These are phyloP conservation scores for Hephaestus fuliginosus DNA, from an alignment of 2,797 vertebrate species.

Conservation along the genomic window DNA sequence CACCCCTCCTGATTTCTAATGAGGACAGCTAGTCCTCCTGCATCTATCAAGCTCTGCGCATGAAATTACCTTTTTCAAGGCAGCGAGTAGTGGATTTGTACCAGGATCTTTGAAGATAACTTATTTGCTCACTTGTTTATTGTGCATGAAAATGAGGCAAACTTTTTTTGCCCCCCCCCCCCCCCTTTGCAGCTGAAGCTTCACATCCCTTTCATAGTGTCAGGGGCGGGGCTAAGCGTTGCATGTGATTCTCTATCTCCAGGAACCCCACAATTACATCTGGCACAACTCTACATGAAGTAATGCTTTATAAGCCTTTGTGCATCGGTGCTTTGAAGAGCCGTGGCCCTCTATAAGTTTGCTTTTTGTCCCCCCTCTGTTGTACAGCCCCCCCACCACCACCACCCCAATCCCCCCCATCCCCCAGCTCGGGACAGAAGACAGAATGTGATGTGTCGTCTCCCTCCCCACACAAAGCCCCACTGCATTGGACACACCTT, in stretches of 20 bases:
- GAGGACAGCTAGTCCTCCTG: slow-evolving; percentile 67
- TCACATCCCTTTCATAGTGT: slow-evolving; percentile 78
- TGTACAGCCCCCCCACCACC: slow-evolving; percentile 46
- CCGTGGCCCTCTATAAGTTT: slow-evolving; percentile 83
- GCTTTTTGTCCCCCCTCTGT: slow-evolving; percentile 81
- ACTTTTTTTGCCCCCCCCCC: slow-evolving; percentile 65
- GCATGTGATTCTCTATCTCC: slow-evolving; percentile 85
- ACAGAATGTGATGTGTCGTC: slow-evolving; percentile 88
- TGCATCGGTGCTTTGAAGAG: slow-evolving; percentile 85
- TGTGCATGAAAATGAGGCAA: slow-evolving; percentile 79
- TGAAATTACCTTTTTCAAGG: slow-evolving; percentile 71
- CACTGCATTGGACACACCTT: slow-evolving; percentile 90
- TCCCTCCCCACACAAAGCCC: slow-evolving; percentile 83
- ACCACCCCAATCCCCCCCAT: slow-evolving; percentile 39
- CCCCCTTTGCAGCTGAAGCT: slow-evolving; percentile 65
- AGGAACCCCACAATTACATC: slow-evolving; percentile 88
- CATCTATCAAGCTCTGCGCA: slow-evolving; percentile 67
- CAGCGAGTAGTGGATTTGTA: slow-evolving; percentile 75
- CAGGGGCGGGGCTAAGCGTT: slow-evolving; percentile 73
- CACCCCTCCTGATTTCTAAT: slow-evolving; percentile 64
- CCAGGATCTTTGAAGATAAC: slow-evolving; percentile 74
- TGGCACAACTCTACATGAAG: slow-evolving; percentile 89
- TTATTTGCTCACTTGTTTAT: slow-evolving; percentile 82
- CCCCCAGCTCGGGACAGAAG: slow-evolving; percentile 83
- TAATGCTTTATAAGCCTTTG: slow-evolving; percentile 87